Evolutionary conservation across 2,888 invertebrate species (phyloP).

Genomic region (Polyommatus iphigenia): DNA sequence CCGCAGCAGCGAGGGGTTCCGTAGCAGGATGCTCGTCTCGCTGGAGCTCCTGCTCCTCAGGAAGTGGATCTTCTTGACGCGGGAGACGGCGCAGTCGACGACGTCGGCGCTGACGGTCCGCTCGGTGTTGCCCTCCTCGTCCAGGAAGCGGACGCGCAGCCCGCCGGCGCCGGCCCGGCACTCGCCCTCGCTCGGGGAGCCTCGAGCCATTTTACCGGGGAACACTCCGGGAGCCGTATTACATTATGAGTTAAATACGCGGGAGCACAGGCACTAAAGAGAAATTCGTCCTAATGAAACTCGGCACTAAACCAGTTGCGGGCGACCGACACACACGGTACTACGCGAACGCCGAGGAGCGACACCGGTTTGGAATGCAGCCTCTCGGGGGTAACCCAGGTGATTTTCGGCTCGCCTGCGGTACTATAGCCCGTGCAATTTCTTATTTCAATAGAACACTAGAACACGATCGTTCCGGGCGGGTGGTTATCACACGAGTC

Average conservation of each 20-base stretch:
- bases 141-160: constrained; percentile 71
- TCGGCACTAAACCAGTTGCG: constrained; percentile 56
- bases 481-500: constrained; percentile 50
- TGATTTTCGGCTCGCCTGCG: constrained; percentile 51
- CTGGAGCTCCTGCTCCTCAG: constrained; percentile 76
- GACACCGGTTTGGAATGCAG: constrained; percentile 78
- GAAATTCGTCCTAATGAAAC: constrained; percentile 48
- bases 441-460: constrained; percentile 48
- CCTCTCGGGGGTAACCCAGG: constrained; percentile 60
- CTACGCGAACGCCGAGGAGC: constrained; percentile 75
- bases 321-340: constrained; percentile 65
- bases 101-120: constrained; percentile 72
- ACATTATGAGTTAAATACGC: constrained; percentile 46
- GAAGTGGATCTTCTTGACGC: constrained; percentile 74
- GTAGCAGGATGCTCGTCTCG: constrained; percentile 71
- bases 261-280: constrained; percentile 43
- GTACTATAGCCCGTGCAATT: constrained; percentile 50
- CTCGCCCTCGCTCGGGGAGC: constrained; percentile 71
- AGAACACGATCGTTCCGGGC: constrained; percentile 47
- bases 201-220: constrained; percentile 69
- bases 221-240: constrained; percentile 46
- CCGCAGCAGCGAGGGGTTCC: constrained; percentile 69
- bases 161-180: constrained; percentile 65
- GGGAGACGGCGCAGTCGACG: constrained; percentile 67
- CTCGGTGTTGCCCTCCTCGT: constrained; percentile 75